phyloP scores from a whole-genome alignment of 2,888 invertebrate genomes.

The Eupeodes latifasciatus region DNA sequence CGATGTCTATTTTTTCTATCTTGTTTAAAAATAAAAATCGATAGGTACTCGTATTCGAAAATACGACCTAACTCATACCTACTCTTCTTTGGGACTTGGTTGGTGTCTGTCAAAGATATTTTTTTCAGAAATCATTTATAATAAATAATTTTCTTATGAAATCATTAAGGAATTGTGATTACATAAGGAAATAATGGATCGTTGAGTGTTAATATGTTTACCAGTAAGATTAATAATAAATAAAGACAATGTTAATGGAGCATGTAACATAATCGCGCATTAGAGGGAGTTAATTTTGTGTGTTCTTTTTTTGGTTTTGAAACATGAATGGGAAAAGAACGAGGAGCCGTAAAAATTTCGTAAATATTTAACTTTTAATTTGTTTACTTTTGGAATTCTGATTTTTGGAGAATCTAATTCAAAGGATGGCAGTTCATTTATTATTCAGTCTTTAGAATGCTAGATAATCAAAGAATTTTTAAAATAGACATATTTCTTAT shows the following conservation, averaged over 20 bases:
- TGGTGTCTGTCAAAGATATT: constrained; percentile 14
- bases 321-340: too few species aligned
- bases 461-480: not conserved
- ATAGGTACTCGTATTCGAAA: not conserved
- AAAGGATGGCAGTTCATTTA: not conserved
- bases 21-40: constrained; percentile 32
- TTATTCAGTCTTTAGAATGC: not conserved
- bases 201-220: constrained; percentile 5
- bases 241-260: constrained; percentile 2
- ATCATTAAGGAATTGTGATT: not conserved
- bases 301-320: not conserved
- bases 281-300: not conserved
- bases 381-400: not conserved
- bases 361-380: not conserved
- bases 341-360: not conserved
- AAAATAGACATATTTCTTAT: not conserved
- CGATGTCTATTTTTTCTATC: constrained; percentile 2
- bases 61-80: too few species aligned
- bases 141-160: constrained; percentile 22
- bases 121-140: constrained; percentile 33
- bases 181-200: not conserved
- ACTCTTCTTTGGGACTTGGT: not conserved
- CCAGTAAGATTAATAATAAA: not conserved
- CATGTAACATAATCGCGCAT: constrained; percentile 2
- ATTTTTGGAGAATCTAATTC: not conserved